phyloP scores from a whole-genome alignment of 2,113 vertebrate species.

The Mesoclemmys tuberculata region DNA sequence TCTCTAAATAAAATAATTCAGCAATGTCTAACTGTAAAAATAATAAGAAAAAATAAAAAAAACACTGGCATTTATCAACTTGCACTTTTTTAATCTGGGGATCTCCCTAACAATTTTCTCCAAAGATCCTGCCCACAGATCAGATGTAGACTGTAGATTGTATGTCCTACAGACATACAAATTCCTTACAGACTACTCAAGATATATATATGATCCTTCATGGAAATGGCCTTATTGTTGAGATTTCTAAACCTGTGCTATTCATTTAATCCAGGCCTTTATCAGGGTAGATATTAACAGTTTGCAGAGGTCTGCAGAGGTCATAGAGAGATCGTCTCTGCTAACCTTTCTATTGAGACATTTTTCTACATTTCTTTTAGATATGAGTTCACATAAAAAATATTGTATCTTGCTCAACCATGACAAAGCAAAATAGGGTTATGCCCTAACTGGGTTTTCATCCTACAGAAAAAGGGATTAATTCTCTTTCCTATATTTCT shows the following conservation, averaged over 20 bases:
- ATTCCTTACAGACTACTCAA: not conserved
- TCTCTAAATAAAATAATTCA: not conserved
- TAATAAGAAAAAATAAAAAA: not conserved
- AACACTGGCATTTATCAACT: not conserved
- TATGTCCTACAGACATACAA: rapidly evolving
- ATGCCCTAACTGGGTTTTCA: rapidly evolving
- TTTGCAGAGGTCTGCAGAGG: not conserved
- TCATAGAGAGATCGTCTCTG: not conserved
- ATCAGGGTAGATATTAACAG: not conserved
- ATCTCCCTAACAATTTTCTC: not conserved
- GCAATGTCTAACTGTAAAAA: not conserved
- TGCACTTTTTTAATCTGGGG: not conserved
- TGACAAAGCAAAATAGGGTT: not conserved
- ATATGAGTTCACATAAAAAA: not conserved
- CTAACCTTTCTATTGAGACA: not conserved
- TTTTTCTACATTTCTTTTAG: not conserved
- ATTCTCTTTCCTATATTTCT: not conserved
- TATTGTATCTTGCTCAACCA: not conserved
- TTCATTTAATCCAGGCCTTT: not conserved
- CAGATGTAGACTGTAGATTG: not conserved
- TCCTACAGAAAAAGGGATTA: not conserved
- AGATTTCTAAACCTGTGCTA: not conserved
- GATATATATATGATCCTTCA: not conserved
- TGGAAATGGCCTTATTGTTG: not conserved
- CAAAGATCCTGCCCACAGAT: not conserved